phyloP scores from a whole-genome alignment of 2,888 invertebrate species.

The Clostera curtula region DNA sequence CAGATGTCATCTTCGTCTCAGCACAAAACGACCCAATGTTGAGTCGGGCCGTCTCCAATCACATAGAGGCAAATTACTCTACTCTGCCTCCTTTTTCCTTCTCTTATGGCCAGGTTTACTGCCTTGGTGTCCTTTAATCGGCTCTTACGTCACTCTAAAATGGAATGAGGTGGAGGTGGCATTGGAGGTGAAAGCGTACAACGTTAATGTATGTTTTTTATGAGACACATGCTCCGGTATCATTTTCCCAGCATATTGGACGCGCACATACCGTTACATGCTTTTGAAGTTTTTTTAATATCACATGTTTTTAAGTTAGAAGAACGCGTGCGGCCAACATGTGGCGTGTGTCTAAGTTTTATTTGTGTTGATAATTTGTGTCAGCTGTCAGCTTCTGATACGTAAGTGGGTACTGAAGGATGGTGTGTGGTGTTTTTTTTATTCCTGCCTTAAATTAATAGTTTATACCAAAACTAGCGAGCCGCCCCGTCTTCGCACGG shows the following conservation, averaged over 20 bases:
- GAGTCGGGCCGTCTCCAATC: no score
- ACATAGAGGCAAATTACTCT: no score
- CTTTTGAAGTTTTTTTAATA: constrained; percentile 18
- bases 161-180: no score
- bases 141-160: no score
- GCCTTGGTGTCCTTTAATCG: no score
- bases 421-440: no score
- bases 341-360: constrained; percentile 15
- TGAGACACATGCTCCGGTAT: constrained; percentile 31
- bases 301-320: constrained; percentile 10
- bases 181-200: background rate
- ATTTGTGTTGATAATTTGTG: constrained; percentile 26
- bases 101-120: no score
- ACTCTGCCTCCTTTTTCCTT: no score
- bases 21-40: no score
- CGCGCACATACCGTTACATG: constrained; percentile 21
- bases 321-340: constrained; percentile 20
- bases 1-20: no score
- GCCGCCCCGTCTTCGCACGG: no score
- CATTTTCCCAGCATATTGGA: constrained; percentile 35
- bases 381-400: constrained; percentile 19
- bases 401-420: background rate
- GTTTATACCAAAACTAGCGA: no score
- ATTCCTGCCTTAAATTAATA: background rate
- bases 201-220: constrained; percentile 21